Base-by-base conservation (phyloP, 2,113 vertebrate species). In the Menura novaehollandiae region DNA sequence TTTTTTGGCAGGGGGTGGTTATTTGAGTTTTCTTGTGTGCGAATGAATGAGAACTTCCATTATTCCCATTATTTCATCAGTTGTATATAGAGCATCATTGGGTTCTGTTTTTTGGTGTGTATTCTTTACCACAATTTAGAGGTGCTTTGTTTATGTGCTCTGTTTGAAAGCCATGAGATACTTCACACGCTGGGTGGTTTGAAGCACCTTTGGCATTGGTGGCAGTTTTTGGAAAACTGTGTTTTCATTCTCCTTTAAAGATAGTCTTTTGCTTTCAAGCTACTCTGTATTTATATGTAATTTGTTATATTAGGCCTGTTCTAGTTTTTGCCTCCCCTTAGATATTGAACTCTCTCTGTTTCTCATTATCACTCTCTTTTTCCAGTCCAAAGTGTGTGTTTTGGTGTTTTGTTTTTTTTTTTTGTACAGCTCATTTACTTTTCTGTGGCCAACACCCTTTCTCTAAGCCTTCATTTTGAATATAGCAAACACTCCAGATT, bases 391-490 rank as follows among this genome's bases (percentile, higher is more conserved):
- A 47, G 8, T 9, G 2, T 43, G 10, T 63, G 5, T 21, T 56
- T 43, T 64, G 6, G 30, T 47, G 47, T 41, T 51, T 66, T 15
- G 14, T 30, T 26, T 51, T 7, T 37, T 72, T 43, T 72, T 41
- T 46, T 9, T 4, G 13, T 28, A 7, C 28, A 41, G 43, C 8
- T 80, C 4, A 13, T 66, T 76, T 69, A 2, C 78, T 74, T 86
- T 84, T 63, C 30, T 90, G 4, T 3, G 80, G 72, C 28, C 43
- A 80, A 37, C 44, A 55, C 33, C 35, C 33, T 74, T 91, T 94
- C 62, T 95, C 9, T 85, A 46, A 66, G 37, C 44, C 62, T 93
- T 89, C 30, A 77, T 86, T 95, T 89, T 75, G 51, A 89, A 62
- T 76, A 66, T 91, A 86, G 22, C n/a, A 80, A 79, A 80, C 14